Evolutionary conservation across 1,140 invertebrate genomes (phyloP), one percentile per base, ranked within the genome.

Genomic region (Cotesia vestalis): DNA sequence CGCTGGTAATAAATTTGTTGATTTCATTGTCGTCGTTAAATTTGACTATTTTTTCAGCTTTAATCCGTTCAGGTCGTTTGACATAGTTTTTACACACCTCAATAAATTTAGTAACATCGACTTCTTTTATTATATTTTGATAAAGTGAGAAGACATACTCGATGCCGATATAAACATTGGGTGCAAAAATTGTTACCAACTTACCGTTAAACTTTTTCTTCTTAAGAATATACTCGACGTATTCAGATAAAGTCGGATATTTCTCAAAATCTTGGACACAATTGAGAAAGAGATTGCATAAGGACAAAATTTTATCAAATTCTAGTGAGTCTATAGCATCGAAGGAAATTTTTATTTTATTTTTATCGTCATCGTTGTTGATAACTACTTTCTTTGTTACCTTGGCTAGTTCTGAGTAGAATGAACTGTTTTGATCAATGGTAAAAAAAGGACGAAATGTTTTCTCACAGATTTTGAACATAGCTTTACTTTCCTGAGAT

Each of bases 41-140:
- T 20, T 17, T 4, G n/a, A 17, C 12, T 4, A 20, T 14, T 20
- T n/a, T 6, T n/a, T 57, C 53, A 6, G 5, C 20, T 57, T 57
- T 14, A 0, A 57, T 20, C 2, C 53, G 53, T 12, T 57, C 1
- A 57, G n/a, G 9, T n/a, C 53, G n/a, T 4, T 57, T n/a, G n/a
- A 57, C 4, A 17, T 14, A 12, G 8, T 17, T 57, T 12, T 6
- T 8, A 20, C 3, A 14, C 20, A 14, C 6, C 4, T n/a, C 5
- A 17, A 57, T 57, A 57, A 57, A 57, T 57, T 57, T n/a, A 57
- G 5, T 6, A 57, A 57, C 53, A 17, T 14, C n/a, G 6, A 57
- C n/a, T 12, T 17, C 5, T 57, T 57, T 20, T 12, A n/a, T 57
- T 6, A 57, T 6, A 57, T 57, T 14, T n/a, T 17, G 5, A 57